These are phyloP conservation scores for Etheostoma spectabile DNA, from an alignment of 2,113 vertebrate genomes.

Conservation along the genomic window DNA sequence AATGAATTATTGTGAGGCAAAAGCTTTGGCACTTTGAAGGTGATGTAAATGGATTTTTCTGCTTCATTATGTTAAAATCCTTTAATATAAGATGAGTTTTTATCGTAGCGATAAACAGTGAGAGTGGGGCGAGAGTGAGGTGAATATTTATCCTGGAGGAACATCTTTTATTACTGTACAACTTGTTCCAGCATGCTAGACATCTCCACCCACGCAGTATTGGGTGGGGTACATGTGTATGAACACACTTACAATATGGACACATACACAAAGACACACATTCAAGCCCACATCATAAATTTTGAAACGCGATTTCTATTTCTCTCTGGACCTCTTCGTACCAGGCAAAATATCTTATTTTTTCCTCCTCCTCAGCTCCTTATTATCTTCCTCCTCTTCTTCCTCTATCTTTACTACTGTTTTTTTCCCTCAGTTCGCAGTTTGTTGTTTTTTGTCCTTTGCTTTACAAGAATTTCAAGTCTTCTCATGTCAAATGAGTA, in stretches of 20 bases:
- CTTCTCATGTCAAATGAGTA: not conserved
- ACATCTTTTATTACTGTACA: slow-evolving; percentile 47
- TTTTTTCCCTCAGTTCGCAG: slow-evolving; percentile 18
- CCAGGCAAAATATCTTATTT: slow-evolving; percentile 10
- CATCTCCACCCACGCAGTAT: slow-evolving; percentile 55
- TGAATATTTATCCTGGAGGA: slow-evolving; percentile 54
- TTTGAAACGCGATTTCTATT: slow-evolving; percentile 40
- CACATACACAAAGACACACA: slow-evolving; percentile 27
- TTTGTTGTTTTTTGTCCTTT: slow-evolving; percentile 9
- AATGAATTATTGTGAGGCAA: not conserved
- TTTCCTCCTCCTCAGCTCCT: slow-evolving; percentile 13
- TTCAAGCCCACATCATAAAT: slow-evolving; percentile 11
- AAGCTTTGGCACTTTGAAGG: not conserved
- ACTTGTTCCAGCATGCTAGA: slow-evolving; percentile 49
- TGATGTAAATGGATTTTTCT: slow-evolving; percentile 10
- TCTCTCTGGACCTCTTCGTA: slow-evolving; percentile 35
- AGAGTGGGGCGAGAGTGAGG: slow-evolving; percentile 11
- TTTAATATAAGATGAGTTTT: slow-evolving; percentile 39
- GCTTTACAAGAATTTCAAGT: not conserved
- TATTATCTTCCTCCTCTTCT: slow-evolving; percentile 8
- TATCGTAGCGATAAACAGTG: slow-evolving; percentile 16
- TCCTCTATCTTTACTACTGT: slow-evolving; percentile 23
- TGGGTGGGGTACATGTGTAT: slow-evolving; percentile 17
- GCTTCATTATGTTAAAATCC: slow-evolving; percentile 18
- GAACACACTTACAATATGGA: slow-evolving; percentile 10